Evolutionary conservation across 2,113 vertebrate species (phyloP), one percentile per base, ranked within the genome.

Genomic region (rabbit (Oryctolagus cuniculus)): DNA sequence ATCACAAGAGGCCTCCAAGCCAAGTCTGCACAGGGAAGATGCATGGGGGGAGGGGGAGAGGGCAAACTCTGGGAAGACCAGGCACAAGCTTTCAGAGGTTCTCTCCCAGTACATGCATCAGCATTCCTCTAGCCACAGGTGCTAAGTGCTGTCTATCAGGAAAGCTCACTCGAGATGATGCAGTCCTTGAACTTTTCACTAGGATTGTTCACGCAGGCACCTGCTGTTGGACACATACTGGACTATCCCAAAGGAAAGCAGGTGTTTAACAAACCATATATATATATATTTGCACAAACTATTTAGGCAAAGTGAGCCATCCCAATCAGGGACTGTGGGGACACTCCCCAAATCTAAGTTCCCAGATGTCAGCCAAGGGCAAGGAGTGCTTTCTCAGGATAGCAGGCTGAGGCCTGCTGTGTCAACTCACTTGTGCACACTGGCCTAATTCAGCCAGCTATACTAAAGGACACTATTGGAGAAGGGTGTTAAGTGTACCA

Each of bases 21-120:
- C 61, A 88, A 88, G 49, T 70, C 51, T 84, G 38, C 88, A 69
- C 72, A 88, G 82, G 22, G 5, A 58, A 90, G 73, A 63, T 66
- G 38, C 16, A 17, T 38, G 1, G 27, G 17, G 17, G 55, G 19
- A 58, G 13, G 13, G 55, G 55, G 15, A 58, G 55, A 19, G 55
- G 55, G 16, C 38, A 6, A 61, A 44, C 49, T 74, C 16, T 0
- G 9, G 66, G 63, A 38, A 24, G 12, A 80, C 80, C 74, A 53
- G 73, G 12, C 22, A 2, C 12, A 5, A 55, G 24, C 55, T 10
- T 34, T 44, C 53, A 64, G 44, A 44, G 22, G 70, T 72, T 29
- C 15, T 58, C 24, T 27, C 38, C 87, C n/a, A 36, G n/a, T 6
- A 24, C 13, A 27, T 21, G 36, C 34, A 58, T 16, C 44, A 58